Base-by-base conservation (phyloP, 2,797 vertebrate genomes). In the Sternotherus odoratus region DNA sequence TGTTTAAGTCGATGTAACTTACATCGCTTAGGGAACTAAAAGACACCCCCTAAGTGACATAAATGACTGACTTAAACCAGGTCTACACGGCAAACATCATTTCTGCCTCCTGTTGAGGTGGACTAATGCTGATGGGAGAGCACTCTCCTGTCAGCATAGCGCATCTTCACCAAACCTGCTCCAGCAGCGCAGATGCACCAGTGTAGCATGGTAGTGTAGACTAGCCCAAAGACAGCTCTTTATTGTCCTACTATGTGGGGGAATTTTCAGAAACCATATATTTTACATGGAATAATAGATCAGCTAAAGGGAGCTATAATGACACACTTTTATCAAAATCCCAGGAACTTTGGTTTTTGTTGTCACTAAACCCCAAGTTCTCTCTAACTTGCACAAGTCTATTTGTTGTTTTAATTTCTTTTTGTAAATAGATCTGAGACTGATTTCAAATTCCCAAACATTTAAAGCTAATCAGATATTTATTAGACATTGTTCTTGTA, bases 201-300 rank as follows among this genome's bases (percentile, higher is more conserved):
- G 21, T 53, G 51, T 53, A 53, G 21, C 51, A 24, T 9, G 8
- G 21, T 53, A 53, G 51, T 10, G 21, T 53, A 53, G 51, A 53
- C 51, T 53, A 53, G 21, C 51, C 51, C 4, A 6, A 53, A 23
- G 69, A 79, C 39, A 8, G 66, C 46, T 79, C 86, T 94, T 92
- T 90, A 74, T 93, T 95, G 69, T 95, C 93, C 88, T 91, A 87
- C 80, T 92, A 83, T 2, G 33, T 48, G 92, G 87, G 30, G 23
- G 17, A 89, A 74, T 92, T 95, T 96, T 97, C 94, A 93, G 95
- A 96, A 97, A 93, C 78, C 46, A 95, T 74, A 74, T 93, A 93
- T 95, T 98, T 97, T 93, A 89, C 57, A 77, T 87, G 95, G 95
- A 94, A 83, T 95, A 95, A 97, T 91, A 91, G 86, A 93, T 86